Percentiles rank a stretch among this genome's conserved stretches.
phyloP scores from a whole-genome alignment of 1,140 invertebrate species.

The Octopus bimaculoides region DNA sequence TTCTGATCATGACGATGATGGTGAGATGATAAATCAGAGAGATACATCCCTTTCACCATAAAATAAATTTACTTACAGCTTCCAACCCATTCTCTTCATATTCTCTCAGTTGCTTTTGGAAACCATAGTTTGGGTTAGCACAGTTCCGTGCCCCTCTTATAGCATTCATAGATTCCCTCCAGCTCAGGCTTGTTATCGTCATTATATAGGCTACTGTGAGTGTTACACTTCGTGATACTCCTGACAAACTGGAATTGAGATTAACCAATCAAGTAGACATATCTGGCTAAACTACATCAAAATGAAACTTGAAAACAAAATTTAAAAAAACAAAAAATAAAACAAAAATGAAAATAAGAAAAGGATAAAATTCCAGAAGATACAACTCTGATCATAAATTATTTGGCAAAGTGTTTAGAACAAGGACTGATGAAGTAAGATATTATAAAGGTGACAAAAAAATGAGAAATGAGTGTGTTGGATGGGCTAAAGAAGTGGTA shows the following conservation, averaged over 20 bases:
- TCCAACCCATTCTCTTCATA: constrained; percentile 80
- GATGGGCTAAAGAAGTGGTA: too few relatives aligned
- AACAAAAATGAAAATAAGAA: too few relatives aligned
- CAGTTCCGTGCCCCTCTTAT: constrained; percentile 82
- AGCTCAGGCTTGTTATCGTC: constrained; percentile 85
- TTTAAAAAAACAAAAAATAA: too few relatives aligned
- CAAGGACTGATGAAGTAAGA: too few relatives aligned
- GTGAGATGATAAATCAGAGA: not conserved
- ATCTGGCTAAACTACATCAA: too few relatives aligned
- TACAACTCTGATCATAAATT: too few relatives aligned
- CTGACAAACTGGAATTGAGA: constrained; percentile 72
- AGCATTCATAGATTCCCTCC: constrained; percentile 90
- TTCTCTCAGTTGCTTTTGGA: constrained; percentile 89
- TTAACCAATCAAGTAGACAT: too few relatives aligned
- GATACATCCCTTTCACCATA: not conserved
- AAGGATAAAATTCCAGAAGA: too few relatives aligned
- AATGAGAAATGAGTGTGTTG: too few relatives aligned
- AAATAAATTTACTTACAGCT: constrained; percentile 65
- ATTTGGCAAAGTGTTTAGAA: too few relatives aligned
- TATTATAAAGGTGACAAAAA: too few relatives aligned
- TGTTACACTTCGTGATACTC: constrained; percentile 93
- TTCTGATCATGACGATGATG: not conserved
- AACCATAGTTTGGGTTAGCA: constrained; percentile 93
- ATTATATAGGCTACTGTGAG: constrained; percentile 93
- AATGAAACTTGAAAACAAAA: too few relatives aligned